These are phyloP conservation scores for Girardinichthys multiradiatus DNA, from an alignment of 2,113 vertebrate species.

Conservation along the genomic window DNA sequence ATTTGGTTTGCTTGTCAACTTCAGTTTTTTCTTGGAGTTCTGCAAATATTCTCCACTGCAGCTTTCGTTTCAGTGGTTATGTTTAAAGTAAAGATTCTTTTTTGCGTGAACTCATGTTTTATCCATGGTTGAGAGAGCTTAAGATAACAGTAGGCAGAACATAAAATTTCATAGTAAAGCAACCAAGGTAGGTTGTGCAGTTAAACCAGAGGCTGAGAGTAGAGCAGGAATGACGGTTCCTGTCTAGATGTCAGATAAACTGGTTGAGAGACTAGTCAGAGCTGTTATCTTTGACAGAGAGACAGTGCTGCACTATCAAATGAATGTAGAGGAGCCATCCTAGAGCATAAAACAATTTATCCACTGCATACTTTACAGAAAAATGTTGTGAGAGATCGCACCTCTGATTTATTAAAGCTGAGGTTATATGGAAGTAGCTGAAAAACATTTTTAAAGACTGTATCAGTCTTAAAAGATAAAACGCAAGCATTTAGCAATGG, in stretches of 20 bases:
- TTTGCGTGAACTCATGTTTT: neutral
- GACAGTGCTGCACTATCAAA: neutral
- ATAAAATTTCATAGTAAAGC: conserved; percentile 38
- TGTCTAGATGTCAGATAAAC: conserved; percentile 10
- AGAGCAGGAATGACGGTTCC: conserved; percentile 6
- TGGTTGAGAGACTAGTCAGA: neutral
- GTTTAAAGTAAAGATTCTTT: neutral
- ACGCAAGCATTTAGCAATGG: neutral
- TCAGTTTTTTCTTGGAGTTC: neutral
- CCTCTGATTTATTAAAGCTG: too few species aligned
- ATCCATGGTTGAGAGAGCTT: conserved; percentile 38
- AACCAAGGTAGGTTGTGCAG: conserved; percentile 1
- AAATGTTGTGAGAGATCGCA: neutral
- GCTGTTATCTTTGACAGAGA: neutral
- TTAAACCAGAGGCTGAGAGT: conserved; percentile 6
- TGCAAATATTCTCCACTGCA: neutral
- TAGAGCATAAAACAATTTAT: neutral
- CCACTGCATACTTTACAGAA: neutral
- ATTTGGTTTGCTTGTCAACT: neutral
- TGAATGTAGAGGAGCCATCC: neutral
- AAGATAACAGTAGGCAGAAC: conserved; percentile 37
- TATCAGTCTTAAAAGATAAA: neutral
- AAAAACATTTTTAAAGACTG: too few species aligned
- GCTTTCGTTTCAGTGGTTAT: neutral
- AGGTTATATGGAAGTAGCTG: too few species aligned